phyloP scores from a whole-genome alignment of 2,113 vertebrate genomes.

The Probosciger aterrimus region DNA sequence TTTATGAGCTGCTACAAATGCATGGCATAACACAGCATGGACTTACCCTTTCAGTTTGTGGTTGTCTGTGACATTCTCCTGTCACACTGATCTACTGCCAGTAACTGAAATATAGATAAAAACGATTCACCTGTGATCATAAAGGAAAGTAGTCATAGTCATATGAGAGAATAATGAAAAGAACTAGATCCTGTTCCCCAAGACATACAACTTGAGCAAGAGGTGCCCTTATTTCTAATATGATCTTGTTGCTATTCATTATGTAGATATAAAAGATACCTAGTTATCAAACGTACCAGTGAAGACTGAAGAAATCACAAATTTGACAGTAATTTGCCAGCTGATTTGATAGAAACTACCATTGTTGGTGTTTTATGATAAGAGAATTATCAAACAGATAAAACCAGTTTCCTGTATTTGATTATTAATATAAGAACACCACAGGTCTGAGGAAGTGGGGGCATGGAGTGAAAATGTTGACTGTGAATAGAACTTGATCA shows the following conservation, averaged over 20 bases:
- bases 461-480: neutral
- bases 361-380: neutral
- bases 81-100: neutral
- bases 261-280: neutral
- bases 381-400: neutral
- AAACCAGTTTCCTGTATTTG: neutral
- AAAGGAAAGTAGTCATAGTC: neutral
- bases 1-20: neutral
- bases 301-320: neutral
- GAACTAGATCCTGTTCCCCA: neutral
- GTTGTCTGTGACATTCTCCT: neutral
- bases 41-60: neutral
- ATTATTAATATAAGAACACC: neutral
- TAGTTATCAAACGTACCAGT: neutral
- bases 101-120: neutral
- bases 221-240: neutral
- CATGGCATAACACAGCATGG: neutral
- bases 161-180: neutral
- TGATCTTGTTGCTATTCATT: neutral
- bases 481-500: neutral
- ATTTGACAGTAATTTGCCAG: neutral
- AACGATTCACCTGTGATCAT: neutral
- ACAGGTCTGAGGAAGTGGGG: neutral
- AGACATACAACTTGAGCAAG: neutral
- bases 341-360: neutral